These are phyloP conservation scores for Lepidotrigona ventralis DNA, from an alignment of 1,140 invertebrate genomes.

Conservation along the genomic window DNA sequence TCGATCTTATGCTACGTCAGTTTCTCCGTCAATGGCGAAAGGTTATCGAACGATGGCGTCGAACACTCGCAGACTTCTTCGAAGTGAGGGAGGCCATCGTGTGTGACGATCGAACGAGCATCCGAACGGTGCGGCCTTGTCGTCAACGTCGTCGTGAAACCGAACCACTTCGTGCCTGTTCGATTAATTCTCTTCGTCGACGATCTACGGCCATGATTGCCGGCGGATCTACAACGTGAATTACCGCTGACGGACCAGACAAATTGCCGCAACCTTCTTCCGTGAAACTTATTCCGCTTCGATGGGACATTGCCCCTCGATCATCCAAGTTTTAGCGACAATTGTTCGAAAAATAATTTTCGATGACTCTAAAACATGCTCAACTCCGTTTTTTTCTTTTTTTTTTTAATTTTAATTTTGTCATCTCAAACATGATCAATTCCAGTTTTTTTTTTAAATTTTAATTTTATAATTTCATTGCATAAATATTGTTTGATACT, in stretches of 20 bases:
- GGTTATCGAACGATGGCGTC: not conserved
- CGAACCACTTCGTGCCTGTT: not conserved
- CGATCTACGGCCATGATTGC: constrained; percentile 15
- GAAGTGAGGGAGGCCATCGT: not conserved
- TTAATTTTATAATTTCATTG: too few relatives aligned
- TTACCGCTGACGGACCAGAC: not conserved
- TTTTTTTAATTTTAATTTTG: too few relatives aligned
- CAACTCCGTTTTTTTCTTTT: too few relatives aligned
- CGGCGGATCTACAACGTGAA: not conserved
- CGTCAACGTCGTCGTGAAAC: not conserved
- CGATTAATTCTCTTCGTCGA: constrained; percentile 19
- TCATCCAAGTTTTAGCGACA: not conserved
- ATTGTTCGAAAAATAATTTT: not conserved
- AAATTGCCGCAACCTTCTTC: not conserved
- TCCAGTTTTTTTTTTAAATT: too few relatives aligned
- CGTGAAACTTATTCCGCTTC: not conserved
- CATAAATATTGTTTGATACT: too few relatives aligned
- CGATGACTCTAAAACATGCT: too few relatives aligned
- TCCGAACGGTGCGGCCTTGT: not conserved
- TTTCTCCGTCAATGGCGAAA: not conserved
- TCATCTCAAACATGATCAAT: too few relatives aligned
- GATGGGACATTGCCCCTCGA: not conserved
- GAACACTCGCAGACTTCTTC: not conserved
- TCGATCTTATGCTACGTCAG: not conserved
- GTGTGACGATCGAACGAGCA: not conserved